phyloP scores from a whole-genome alignment of 2,797 vertebrate genomes.

The Eupleurogrammus muticus region DNA sequence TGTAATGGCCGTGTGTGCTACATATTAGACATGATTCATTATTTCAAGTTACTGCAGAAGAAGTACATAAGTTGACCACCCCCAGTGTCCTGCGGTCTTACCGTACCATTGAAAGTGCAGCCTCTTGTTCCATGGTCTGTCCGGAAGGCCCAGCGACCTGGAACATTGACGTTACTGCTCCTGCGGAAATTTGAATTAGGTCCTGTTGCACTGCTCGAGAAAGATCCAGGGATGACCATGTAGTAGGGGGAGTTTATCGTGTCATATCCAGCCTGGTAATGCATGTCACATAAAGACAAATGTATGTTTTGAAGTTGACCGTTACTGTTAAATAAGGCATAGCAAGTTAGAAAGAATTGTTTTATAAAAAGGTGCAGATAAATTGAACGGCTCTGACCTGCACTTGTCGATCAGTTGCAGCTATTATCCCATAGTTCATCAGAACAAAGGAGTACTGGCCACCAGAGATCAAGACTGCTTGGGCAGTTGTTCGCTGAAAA shows the following conservation, averaged over 20 bases:
- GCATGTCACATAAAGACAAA: neutral
- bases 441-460: slow-evolving; percentile 66
- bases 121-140: slow-evolving; percentile 40
- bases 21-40: too few relatives aligned
- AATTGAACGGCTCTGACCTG: slow-evolving; percentile 57
- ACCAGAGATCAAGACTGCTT: slow-evolving; percentile 75
- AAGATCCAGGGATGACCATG: slow-evolving; percentile 60
- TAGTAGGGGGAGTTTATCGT: slow-evolving; percentile 51
- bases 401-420: fast-evolving
- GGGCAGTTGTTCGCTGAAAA: slow-evolving; percentile 66
- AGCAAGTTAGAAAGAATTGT: too few relatives aligned
- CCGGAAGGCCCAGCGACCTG: slow-evolving; percentile 75
- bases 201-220: neutral
- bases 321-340: too few relatives aligned
- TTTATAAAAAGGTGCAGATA: too few relatives aligned
- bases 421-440: slow-evolving; percentile 75
- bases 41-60: too few relatives aligned
- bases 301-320: too few relatives aligned
- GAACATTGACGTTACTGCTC: slow-evolving; percentile 69
- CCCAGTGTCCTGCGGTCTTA: neutral
- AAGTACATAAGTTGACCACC: neutral
- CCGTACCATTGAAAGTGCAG: slow-evolving; percentile 67
- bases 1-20: too few relatives aligned
- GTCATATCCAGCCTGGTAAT: slow-evolving; percentile 78
- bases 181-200: slow-evolving; percentile 7